A percentile compares a stretch with the other conserved stretches of the same genome.
phyloP scores from a whole-genome alignment of 2,113 vertebrate genomes.

The Salvelinus sp. region DNA sequence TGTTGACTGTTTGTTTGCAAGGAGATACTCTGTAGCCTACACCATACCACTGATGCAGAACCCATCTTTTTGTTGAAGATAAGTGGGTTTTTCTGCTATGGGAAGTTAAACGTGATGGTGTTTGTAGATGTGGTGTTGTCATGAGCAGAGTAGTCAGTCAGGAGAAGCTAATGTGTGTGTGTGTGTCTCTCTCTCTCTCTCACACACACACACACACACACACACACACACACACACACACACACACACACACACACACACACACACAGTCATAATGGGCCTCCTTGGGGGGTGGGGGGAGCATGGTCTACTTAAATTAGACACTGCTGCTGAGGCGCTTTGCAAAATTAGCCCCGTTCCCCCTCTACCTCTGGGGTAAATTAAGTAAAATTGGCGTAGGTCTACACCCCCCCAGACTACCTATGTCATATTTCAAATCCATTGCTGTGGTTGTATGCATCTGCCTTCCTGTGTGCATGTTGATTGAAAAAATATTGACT shows the following conservation, averaged over 20 bases:
- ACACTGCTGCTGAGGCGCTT: slow-evolving; percentile 39
- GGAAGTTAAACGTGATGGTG: not conserved
- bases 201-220: too few species aligned
- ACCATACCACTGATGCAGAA: slow-evolving; percentile 51
- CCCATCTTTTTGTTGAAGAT: slow-evolving; percentile 45
- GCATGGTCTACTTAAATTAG: slow-evolving; percentile 49
- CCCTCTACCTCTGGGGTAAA: slow-evolving; percentile 30
- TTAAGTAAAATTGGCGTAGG: slow-evolving; percentile 5
- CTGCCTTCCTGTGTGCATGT: not conserved
- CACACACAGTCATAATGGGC: slow-evolving; percentile 16
- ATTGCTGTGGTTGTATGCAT: not conserved
- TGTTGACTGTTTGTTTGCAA: slow-evolving; percentile 57
- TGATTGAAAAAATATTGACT: not conserved
- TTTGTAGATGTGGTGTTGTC: not conserved
- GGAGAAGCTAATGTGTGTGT: not conserved
- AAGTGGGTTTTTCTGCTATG: slow-evolving; percentile 19
- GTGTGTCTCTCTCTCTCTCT: not conserved
- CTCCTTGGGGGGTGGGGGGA: slow-evolving; percentile 1
- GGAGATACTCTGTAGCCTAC: slow-evolving; percentile 31
- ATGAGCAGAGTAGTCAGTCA: not conserved
- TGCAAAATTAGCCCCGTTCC: slow-evolving; percentile 46
- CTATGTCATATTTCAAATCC: not conserved
- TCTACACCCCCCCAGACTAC: not conserved
- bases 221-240: too few species aligned
- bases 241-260: too few species aligned